These are phyloP conservation scores for Pollimyrus isidori DNA, from an alignment of 2,113 vertebrate genomes.

Conservation along the genomic window DNA sequence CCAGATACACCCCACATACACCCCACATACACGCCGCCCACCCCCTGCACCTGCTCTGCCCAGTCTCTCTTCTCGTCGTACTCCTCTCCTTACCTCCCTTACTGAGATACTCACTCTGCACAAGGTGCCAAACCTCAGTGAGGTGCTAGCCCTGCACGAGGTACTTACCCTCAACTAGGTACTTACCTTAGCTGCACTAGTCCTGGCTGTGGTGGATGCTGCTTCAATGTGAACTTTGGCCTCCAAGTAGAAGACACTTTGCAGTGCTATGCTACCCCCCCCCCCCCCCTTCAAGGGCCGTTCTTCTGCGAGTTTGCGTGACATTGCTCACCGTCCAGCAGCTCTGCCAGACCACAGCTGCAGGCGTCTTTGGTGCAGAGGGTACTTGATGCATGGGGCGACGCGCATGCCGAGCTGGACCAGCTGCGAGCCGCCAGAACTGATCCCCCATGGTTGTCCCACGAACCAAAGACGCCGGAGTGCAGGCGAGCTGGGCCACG, in stretches of 20 bases:
- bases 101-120: too few relatives aligned
- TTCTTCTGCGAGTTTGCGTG: not conserved
- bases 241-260: not conserved
- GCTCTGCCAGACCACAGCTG: not conserved
- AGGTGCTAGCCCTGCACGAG: not conserved
- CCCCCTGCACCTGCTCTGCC: not conserved
- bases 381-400: not conserved
- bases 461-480: not conserved
- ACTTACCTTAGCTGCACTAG: not conserved
- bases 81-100: constrained; percentile 47
- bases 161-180: not conserved
- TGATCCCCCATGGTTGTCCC: not conserved
- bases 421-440: not conserved
- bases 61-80: constrained; percentile 28
- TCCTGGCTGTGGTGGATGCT: not conserved
- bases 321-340: not conserved
- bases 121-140: not conserved
- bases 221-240: not conserved
- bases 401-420: not conserved
- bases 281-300: not conserved
- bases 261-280: not conserved
- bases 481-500: not conserved
- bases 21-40: not conserved
- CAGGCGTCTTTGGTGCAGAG: not conserved
- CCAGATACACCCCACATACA: constrained; percentile 13